These are phyloP conservation scores for Oreochromis mossambicus DNA, from an alignment of 2,797 vertebrate genomes.

Conservation along the genomic window DNA sequence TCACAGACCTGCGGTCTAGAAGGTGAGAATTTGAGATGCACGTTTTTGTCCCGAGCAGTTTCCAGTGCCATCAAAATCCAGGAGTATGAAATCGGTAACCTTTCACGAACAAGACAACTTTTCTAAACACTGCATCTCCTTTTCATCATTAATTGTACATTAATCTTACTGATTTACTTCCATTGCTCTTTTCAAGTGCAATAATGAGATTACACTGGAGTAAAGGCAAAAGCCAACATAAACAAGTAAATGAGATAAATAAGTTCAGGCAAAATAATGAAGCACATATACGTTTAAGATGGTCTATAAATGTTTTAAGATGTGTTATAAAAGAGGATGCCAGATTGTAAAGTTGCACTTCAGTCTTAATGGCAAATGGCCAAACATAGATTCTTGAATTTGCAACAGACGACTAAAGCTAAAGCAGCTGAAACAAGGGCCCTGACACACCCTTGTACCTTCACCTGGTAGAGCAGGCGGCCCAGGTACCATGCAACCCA, in stretches of 20 bases:
- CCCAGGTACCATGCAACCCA: background rate
- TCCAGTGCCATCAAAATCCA: background rate
- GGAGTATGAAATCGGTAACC: background rate
- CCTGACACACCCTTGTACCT: accelerated
- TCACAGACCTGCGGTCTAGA: constrained; percentile 91
- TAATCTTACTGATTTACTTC: background rate
- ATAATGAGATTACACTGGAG: accelerated
- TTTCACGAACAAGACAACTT: background rate
- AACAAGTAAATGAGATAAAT: background rate
- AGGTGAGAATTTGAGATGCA: constrained; percentile 68
- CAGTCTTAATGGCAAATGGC: background rate
- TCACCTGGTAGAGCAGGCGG: background rate
- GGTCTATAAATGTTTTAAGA: background rate
- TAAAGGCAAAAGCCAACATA: background rate
- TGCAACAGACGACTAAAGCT: background rate
- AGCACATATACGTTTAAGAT: background rate
- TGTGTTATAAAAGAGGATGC: background rate
- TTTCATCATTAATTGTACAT: background rate
- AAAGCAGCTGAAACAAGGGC: background rate
- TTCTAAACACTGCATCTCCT: background rate
- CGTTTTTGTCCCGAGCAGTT: background rate
- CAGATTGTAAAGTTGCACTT: background rate
- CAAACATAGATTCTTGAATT: background rate
- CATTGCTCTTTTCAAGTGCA: background rate
- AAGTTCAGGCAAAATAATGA: background rate